Evolutionary conservation across 2,113 vertebrate genomes (phyloP), one percentile per base, ranked within the genome.

Genomic region (Gobio gobio): DNA sequence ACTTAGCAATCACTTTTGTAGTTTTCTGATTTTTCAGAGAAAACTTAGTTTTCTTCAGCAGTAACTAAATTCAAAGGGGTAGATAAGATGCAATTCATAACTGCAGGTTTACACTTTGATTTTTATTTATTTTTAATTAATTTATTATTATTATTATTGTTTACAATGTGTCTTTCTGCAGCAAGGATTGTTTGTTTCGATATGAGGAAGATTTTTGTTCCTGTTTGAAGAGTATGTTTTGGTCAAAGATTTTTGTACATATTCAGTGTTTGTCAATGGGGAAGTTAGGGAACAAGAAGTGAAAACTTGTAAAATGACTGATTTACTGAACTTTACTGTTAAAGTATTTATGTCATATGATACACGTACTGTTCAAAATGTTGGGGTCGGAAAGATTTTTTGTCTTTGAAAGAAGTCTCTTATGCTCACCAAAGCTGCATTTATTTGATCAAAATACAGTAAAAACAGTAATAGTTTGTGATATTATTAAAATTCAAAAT

Each of bases 131-230:
- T 16, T 16, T 51, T 56, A 18, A 16, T 54, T 54, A 3, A 47
- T 47, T 13, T 1, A 49, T 51, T 8, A 47, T 54, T 18, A 20
- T 20, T 56, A 0, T 56, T 20, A 8, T 68, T 36, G 36, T 68
- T 68, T 10, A 20, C 33, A 40, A 10, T 70, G 33, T 40, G 33
- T 40, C 29, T 68, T 68, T 4, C 20, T n/a, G 22, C 2, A 1
- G 1, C 40, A 78, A 78, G 22, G 6, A 45, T 22, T 24, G 22
- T 43, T 78, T 24, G 56, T 80, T 80, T 80, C 59, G 8, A 43
- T 80, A 47, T 80, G 36, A 80, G n/a, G 22, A 20, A 64, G 22
- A 5, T 79, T 80, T 80, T 80, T 47, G 78, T 80, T 80, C 78
- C 78, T 79, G 56, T 61, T 79, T 45, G 63, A 63, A 43, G 7